phyloP scores from a whole-genome alignment of 2,888 invertebrate species.

The Dysmachus trigonus region DNA sequence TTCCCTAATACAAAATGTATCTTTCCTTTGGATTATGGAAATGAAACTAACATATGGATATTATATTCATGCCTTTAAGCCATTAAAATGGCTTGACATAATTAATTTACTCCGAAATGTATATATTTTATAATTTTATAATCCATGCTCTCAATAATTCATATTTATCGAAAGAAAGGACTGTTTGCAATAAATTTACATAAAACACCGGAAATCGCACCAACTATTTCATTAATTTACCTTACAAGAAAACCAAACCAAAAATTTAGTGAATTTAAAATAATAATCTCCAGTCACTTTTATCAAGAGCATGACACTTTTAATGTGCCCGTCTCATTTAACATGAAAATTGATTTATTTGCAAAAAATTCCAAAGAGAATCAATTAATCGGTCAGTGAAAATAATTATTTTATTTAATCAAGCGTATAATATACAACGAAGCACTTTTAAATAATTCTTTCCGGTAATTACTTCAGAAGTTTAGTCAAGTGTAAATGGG shows the following conservation, averaged over 20 bases:
- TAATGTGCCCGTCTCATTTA: background rate
- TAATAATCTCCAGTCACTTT: background rate
- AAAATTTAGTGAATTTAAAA: background rate
- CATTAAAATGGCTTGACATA: too few species aligned
- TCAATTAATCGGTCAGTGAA: background rate
- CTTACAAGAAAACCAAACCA: background rate
- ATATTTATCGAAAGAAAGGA: background rate
- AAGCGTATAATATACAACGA: background rate
- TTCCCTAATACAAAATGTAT: too few species aligned
- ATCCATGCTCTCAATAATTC: too few species aligned
- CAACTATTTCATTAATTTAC: background rate
- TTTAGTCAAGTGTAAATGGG: background rate
- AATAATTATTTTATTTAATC: background rate
- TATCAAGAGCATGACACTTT: background rate
- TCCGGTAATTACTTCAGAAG: background rate
- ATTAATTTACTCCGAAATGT: too few species aligned
- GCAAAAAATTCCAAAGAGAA: background rate
- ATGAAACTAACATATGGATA: too few species aligned
- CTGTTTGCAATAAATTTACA: background rate
- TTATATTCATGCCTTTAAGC: too few species aligned
- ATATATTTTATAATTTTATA: too few species aligned
- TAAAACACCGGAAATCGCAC: background rate
- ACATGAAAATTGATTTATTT: background rate
- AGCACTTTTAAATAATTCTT: background rate
- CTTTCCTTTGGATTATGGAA: too few species aligned